Evolutionary conservation across 1,140 invertebrate genomes (phyloP), one percentile per base, ranked within the genome.

Genomic region (Radopholus similis): DNA sequence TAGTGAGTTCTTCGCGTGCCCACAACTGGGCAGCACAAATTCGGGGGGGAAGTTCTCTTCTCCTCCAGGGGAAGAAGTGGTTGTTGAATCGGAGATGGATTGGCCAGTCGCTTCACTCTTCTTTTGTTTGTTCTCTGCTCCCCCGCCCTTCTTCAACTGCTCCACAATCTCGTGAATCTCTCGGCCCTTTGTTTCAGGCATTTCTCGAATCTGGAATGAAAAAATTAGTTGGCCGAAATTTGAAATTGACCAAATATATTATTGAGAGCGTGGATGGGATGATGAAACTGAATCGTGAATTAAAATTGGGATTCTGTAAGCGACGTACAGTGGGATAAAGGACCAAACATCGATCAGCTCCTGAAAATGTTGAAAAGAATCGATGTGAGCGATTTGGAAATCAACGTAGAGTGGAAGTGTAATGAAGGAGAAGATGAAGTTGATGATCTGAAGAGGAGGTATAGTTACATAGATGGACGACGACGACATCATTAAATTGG

Each of bases 141-240:
- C 2, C 64, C n/a, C 21, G n/a, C n/a, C n/a, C n/a, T n/a, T 68
- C 21, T 28, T 68, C 49, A 74, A 21, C 37, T 77, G 30, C 28
- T 65, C 62, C 5, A 75, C 73, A 42, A 78, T 78, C 58, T 76
- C 59, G 47, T 78, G 64, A 23, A 76, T 76, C 42, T 76, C 74
- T 23, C 70, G 23, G 18, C 66, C 70, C 67, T 70, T 77, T n/a
- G 74, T 76, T 58, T 76, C 74, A 0, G 74, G 74, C 40, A 76
- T 37, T 4, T 68, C 40, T 15, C 15, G 21, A 40, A 70, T 21
- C 26, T 42, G 38, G 18, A 11, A 18, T 42, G 11, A 42, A 13
- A 13, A 13, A 18, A 42, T 42, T 42, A 40, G 11, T 13, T 13
- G 1, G 38, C 11, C 38, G 1, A 1, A 42, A 42, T 42, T 26